These are phyloP conservation scores for Merluccius polli DNA, from an alignment of 2,797 vertebrate species.

Conservation along the genomic window DNA sequence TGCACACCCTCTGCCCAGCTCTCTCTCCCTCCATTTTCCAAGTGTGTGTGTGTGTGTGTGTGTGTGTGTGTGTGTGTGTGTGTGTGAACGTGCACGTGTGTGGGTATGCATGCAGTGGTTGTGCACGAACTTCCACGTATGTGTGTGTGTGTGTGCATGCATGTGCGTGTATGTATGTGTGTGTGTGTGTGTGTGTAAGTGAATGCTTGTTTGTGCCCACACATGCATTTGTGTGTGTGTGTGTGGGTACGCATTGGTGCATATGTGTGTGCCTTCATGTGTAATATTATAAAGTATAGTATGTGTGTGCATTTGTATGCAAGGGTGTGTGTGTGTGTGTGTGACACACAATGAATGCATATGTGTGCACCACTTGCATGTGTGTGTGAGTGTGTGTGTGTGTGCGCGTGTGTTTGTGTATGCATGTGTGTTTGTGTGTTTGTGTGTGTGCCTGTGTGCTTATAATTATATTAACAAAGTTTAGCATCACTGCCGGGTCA, in stretches of 20 bases:
- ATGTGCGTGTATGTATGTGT: not conserved
- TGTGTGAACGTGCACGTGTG: not conserved
- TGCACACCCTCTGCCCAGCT: not conserved
- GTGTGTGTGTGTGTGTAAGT: not conserved
- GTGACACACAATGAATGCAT: not conserved
- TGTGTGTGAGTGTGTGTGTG: too few species aligned
- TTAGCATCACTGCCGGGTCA: constrained; percentile 88
- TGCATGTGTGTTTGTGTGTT: too few species aligned
- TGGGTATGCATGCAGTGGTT: not conserved
- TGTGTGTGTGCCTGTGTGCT: constrained; percentile 25
- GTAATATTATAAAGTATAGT: not conserved
- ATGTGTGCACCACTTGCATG: not conserved
- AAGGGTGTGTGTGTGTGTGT: not conserved
- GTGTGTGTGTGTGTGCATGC: not conserved
- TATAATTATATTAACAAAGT: constrained; percentile 55
- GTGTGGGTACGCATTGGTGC: too few species aligned
- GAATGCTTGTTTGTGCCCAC: not conserved
- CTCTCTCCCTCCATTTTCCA: constrained; percentile 27
- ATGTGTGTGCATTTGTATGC: not conserved
- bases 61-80: constrained; percentile 17
- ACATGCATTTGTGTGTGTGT: not conserved
- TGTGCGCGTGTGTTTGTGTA: too few species aligned
- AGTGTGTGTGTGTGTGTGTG: constrained; percentile 24
- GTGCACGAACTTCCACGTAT: not conserved
- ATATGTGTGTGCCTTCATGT: not conserved